Base-by-base conservation (phyloP, 1,140 invertebrate species). In the Conus betulinus region DNA sequence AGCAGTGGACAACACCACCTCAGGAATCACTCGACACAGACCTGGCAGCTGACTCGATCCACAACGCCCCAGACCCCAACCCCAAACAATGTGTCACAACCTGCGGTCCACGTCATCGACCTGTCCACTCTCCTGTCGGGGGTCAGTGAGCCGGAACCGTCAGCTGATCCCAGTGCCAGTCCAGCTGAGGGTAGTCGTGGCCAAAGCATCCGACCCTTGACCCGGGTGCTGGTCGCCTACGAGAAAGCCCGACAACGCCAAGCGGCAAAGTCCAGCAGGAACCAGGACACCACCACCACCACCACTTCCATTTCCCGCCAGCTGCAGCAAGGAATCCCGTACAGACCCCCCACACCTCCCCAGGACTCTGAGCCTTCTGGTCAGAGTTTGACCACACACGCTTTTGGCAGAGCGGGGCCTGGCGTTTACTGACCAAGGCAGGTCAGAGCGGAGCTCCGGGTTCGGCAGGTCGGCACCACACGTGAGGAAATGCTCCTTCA, bases 261-360 rank as follows among this genome's bases (percentile, higher is more conserved):
- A 25, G 55, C 82, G 8, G 82, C 27, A 7, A 7, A 1, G 4
- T 6, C 10, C 25, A 23, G 20, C 51, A 55, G 25, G 17, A 20
- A 11, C 78, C 57, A 60, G 20, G 78, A 81, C 27, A 20, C 6
- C 55, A 10, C 8, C 4, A 52, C 51, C 15, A 20, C 52, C 8
- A 11, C 81, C 15, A 63, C 82, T 5, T 84, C 82, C 53, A 84
- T 84, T 52, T 84, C 82, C 51, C 82, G 82, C 4, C 82, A 63
- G 27, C 82, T 84, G 53, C 27, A 84, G 55, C 82, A 84, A 51
- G 82, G 82, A 5, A 84, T 84, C 27, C 82, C 82, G 23, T 84
- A 84, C 82, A n/a, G 25, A 25, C 82, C 82, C 25, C 82, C 82
- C 23, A 25, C 82, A 20, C 53, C 53, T 23, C 53, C 82, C 57